phyloP scores from a whole-genome alignment of 2,113 vertebrate genomes.

The Eolophus roseicapilla region DNA sequence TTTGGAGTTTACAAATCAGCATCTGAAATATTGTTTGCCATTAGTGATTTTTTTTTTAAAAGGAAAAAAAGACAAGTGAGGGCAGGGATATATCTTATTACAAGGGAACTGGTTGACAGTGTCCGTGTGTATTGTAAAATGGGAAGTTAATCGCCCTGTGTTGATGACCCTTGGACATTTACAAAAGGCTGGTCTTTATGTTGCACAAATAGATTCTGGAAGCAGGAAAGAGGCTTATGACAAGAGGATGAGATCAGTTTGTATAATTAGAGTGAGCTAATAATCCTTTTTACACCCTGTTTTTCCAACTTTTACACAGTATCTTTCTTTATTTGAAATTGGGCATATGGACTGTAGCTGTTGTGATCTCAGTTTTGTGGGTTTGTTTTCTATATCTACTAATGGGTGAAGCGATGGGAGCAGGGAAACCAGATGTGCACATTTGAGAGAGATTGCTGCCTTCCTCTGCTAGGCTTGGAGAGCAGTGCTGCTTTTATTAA shows the following conservation, averaged over 20 bases:
- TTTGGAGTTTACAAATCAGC: not conserved
- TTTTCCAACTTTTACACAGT: conserved; percentile 60
- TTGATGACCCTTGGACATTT: conserved; percentile 30
- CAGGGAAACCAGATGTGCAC: not conserved
- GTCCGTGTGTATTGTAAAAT: not conserved
- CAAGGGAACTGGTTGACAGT: not conserved
- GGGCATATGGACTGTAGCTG: not conserved
- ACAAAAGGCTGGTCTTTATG: conserved; percentile 38
- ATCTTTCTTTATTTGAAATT: conserved; percentile 54
- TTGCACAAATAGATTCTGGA: conserved; percentile 68
- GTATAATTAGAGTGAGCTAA: conserved; percentile 84
- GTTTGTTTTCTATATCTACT: not conserved
- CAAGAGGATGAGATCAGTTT: conserved; percentile 82
- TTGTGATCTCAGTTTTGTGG: not conserved
- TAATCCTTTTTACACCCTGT: conserved; percentile 78
- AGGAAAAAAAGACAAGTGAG: not conserved
- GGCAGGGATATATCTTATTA: not conserved
- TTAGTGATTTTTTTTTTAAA: not conserved
- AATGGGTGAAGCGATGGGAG: not conserved
- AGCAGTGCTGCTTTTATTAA: not conserved
- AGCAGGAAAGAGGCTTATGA: conserved; percentile 78
- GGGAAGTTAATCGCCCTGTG: conserved; percentile 9
- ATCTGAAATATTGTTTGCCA: not conserved
- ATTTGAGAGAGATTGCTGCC: not conserved
- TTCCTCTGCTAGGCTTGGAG: not conserved